Conservation (phyloP, 2,113 vertebrate genomes). For the Carassius carassius region DNA sequence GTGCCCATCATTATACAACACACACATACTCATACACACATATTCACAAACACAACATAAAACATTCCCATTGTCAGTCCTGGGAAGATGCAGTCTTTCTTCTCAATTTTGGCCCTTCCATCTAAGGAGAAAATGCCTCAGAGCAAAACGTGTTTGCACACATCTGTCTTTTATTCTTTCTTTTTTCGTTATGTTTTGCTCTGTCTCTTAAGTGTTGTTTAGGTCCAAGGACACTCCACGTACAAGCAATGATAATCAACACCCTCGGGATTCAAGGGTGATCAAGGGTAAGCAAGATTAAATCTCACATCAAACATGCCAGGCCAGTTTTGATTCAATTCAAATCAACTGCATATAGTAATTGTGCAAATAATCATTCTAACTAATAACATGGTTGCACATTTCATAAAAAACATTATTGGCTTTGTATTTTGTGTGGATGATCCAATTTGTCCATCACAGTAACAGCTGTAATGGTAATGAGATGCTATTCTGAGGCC, state of each 20-base stretch:
- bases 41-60: neutral
- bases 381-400: neutral
- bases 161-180: neutral
- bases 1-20: conserved; percentile 8
- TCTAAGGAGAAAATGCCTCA: neutral
- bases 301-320: conserved; percentile 2
- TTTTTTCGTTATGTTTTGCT: neutral
- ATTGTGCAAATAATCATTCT: neutral
- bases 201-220: neutral
- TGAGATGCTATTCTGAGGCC: neutral
- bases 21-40: neutral
- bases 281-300: conserved; percentile 14
- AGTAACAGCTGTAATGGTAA: neutral
- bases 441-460: conserved; percentile 1
- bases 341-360: neutral
- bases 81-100: conserved; percentile 15
- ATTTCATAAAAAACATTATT: neutral
- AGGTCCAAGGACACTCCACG: neutral
- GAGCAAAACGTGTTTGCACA: conserved; percentile 42
- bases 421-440: neutral
- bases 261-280: neutral
- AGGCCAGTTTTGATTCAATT: neutral
- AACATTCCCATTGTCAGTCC: neutral
- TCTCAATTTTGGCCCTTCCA: neutral
- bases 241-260: neutral